These are phyloP conservation scores for Takifugu bimaculatus DNA, from an alignment of 2,113 vertebrate species.

Conservation along the genomic window DNA sequence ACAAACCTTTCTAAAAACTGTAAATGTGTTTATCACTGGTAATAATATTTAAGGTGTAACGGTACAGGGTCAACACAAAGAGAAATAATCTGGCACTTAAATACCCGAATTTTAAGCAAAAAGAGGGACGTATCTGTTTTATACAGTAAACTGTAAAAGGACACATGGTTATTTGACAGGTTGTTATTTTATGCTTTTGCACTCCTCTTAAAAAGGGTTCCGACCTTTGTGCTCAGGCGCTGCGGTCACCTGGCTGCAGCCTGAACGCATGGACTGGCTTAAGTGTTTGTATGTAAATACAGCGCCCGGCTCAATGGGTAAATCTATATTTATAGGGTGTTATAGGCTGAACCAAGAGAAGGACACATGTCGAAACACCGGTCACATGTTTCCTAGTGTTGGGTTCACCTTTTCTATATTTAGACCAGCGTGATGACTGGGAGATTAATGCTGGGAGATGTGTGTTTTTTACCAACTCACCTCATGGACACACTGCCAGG, in stretches of 20 bases:
- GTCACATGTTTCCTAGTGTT: constrained; percentile 62
- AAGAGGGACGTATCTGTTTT: too few species aligned
- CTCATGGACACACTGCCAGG: background rate
- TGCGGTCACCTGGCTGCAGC: constrained; percentile 7
- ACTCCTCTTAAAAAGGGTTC: constrained; percentile 1
- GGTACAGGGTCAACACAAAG: too few species aligned
- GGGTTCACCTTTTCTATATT: constrained; percentile 63
- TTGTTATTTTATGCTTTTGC: too few species aligned
- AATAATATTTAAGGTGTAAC: too few species aligned
- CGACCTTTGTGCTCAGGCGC: constrained; percentile 40
- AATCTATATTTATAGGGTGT: constrained; percentile 1
- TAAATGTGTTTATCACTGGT: too few species aligned
- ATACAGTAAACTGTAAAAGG: background rate
- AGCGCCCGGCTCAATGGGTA: constrained; percentile 5
- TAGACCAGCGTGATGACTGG: constrained; percentile 35
- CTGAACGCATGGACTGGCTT: background rate
- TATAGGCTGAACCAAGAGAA: constrained; percentile 22
- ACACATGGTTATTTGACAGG: background rate
- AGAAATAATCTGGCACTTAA: too few species aligned
- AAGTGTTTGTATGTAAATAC: constrained; percentile 17
- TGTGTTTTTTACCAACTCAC: constrained; percentile 19
- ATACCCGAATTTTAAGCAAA: too few species aligned
- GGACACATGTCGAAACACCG: constrained; percentile 25
- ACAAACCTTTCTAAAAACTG: too few species aligned
- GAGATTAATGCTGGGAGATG: constrained; percentile 10